Conservation (phyloP, 2,797 vertebrate genomes). For the Melanotaenia trifasciata region DNA sequence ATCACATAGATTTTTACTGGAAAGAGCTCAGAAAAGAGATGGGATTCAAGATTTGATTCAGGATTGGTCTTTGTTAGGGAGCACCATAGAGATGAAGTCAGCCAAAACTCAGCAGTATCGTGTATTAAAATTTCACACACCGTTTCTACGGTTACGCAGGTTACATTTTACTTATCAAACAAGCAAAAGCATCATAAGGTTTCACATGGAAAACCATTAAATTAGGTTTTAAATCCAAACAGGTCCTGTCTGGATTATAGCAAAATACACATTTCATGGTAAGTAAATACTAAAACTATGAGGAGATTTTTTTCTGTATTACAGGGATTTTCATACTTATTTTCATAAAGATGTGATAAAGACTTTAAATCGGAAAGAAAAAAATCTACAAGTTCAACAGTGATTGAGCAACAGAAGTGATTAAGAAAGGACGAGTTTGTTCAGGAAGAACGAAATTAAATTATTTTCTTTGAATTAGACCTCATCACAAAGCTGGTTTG, state of each 20-base stretch:
- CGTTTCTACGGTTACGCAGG: no score
- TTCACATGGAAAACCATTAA: not conserved
- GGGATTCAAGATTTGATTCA: not conserved
- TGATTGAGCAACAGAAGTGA: not conserved
- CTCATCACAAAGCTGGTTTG: not conserved
- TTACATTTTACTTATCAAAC: not conserved
- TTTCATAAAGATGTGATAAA: no score
- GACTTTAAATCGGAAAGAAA: no score
- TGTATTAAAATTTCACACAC: no score
- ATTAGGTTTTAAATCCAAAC: not conserved
- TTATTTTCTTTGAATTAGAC: not conserved
- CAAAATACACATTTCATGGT: not conserved
- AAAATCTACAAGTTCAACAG: not conserved
- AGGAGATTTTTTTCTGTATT: no score
- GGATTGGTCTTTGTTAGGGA: no score
- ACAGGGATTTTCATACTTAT: no score
- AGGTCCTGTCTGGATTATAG: not conserved
- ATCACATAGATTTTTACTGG: no score
- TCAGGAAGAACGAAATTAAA: not conserved
- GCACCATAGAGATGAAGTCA: no score
- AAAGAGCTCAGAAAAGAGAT: not conserved
- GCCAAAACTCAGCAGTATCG: no score
- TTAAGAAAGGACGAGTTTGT: not conserved
- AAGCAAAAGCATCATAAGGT: not conserved
- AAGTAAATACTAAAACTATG: no score